These are phyloP conservation scores for Dichetophora obliterata DNA, from an alignment of 2,888 invertebrate species.

Conservation along the genomic window DNA sequence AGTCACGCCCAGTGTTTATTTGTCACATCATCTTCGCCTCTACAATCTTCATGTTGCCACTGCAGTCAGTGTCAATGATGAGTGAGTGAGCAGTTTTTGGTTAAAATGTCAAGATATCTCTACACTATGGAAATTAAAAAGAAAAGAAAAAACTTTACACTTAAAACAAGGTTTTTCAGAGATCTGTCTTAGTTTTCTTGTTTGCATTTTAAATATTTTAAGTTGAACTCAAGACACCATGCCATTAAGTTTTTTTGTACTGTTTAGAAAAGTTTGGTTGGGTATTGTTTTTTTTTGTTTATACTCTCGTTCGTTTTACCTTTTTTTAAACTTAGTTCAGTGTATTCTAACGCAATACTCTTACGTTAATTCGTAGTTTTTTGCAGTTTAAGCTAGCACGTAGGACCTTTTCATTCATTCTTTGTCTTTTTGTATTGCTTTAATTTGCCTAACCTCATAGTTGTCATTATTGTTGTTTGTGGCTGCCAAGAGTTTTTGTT, in stretches of 20 bases:
- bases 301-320: too few relatives aligned
- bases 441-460: slow-evolving; percentile 23
- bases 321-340: too few relatives aligned
- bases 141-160: too few relatives aligned
- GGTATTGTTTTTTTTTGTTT: too few relatives aligned
- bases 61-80: neutral
- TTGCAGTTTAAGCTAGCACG: neutral
- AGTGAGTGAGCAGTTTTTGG: neutral
- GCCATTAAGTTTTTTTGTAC: too few relatives aligned
- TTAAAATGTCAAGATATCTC: neutral
- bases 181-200: too few relatives aligned
- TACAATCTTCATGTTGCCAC: neutral
- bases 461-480: slow-evolving; percentile 13
- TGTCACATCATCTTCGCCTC: slow-evolving; percentile 19
- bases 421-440: neutral
- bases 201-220: too few relatives aligned
- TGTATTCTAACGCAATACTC: too few relatives aligned
- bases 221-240: too few relatives aligned
- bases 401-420: neutral
- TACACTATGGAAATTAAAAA: too few relatives aligned
- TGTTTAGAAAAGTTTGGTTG: too few relatives aligned
- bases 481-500: slow-evolving; percentile 14
- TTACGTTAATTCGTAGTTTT: neutral
- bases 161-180: too few relatives aligned
- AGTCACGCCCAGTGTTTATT: slow-evolving; percentile 18